phyloP scores from a whole-genome alignment of 2,113 vertebrate species.

The Orthonyx spaldingii region DNA sequence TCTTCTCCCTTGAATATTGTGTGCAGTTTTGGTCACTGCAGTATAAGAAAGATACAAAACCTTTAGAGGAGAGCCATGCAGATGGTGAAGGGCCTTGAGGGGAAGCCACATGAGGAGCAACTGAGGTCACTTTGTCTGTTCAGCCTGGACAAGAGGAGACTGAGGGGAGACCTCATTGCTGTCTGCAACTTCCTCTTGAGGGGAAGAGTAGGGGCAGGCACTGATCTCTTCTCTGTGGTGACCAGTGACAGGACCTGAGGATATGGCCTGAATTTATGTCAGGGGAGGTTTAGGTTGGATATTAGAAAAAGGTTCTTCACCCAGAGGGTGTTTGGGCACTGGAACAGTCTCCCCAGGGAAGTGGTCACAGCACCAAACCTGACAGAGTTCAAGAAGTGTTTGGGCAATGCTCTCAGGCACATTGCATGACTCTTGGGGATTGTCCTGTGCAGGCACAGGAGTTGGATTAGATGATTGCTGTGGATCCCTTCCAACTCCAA shows the following conservation, averaged over 20 bases:
- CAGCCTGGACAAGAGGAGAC: not conserved
- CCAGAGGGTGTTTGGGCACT: too few species aligned
- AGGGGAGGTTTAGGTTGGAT: not conserved
- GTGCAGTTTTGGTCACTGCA: not conserved
- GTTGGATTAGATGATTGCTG: not conserved
- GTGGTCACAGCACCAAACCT: too few species aligned
- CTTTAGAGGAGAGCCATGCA: not conserved
- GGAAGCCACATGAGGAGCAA: not conserved
- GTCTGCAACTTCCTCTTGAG: not conserved
- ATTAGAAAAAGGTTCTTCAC: not conserved
- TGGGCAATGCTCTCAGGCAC: not conserved
- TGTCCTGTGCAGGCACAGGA: too few species aligned
- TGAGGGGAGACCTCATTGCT: not conserved
- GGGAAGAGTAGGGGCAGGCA: not conserved
- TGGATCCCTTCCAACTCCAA: not conserved
- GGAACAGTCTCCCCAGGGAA: not conserved
- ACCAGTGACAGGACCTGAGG: not conserved
- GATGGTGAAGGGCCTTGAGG: not conserved
- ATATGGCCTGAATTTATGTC: not conserved
- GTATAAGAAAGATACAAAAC: not conserved
- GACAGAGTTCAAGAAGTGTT: not conserved
- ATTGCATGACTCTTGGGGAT: not conserved
- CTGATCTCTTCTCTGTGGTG: not conserved
- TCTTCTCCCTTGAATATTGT: not conserved
- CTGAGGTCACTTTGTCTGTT: not conserved